phyloP scores from a whole-genome alignment of 2,888 invertebrate species.

The Anthophora plumipes region DNA sequence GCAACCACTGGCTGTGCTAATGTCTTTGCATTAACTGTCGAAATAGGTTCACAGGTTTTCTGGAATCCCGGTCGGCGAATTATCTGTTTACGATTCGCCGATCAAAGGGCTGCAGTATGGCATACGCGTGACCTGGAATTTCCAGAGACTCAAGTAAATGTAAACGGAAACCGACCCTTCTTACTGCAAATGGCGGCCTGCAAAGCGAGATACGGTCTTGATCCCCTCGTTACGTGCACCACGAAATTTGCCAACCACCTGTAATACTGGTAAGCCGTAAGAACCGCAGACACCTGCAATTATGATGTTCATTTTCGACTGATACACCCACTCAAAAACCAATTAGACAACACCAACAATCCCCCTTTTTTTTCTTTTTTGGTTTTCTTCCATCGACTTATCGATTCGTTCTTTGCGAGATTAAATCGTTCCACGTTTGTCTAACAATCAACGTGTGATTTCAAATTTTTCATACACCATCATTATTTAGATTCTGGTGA shows the following conservation, averaged over 20 bases:
- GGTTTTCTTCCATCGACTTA: slow-evolving; percentile 3
- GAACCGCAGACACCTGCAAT: slow-evolving; percentile 60
- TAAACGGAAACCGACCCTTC: slow-evolving; percentile 39
- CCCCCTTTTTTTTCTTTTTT: background rate
- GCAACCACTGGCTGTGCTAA: background rate
- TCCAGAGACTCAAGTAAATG: slow-evolving; percentile 32
- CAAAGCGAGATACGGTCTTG: slow-evolving; percentile 52
- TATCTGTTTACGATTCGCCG: slow-evolving; percentile 39
- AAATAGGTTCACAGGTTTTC: slow-evolving; percentile 2
- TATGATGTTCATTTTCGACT: slow-evolving; percentile 53
- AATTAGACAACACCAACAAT: slow-evolving; percentile 28
- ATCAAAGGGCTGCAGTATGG: slow-evolving; percentile 27
- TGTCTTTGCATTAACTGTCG: slow-evolving; percentile 45
- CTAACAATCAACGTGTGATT: no score
- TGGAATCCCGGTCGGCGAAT: slow-evolving; percentile 22
- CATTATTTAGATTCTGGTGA: no score
- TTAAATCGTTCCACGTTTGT: background rate
- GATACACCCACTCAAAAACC: slow-evolving; percentile 16
- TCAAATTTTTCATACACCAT: no score
- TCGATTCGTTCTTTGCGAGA: no score
- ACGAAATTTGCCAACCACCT: slow-evolving; percentile 61
- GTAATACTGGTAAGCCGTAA: slow-evolving; percentile 61
- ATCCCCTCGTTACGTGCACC: slow-evolving; percentile 56
- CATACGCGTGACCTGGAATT: slow-evolving; percentile 51
- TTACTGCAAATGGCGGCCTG: slow-evolving; percentile 39